Evolutionary conservation across 92 coral and sea anemone genomes (phyloP), one percentile per base, ranked within the genome.

Genomic region (Meandrina meandrites): DNA sequence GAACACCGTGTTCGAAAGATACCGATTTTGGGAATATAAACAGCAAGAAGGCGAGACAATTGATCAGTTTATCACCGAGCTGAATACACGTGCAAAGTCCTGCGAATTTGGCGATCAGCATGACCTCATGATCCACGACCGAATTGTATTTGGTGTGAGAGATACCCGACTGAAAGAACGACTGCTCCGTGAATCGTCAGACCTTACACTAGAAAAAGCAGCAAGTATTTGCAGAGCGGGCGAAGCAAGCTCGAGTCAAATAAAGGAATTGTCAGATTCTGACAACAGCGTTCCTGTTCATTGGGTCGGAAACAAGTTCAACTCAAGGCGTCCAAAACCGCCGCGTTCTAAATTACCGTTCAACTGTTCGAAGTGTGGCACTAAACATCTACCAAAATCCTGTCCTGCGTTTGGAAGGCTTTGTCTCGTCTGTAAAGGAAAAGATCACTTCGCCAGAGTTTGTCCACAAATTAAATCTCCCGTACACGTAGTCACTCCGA

Each of bases 1-100:
- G 51, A 90, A 90, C 76, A 70, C 88, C 32, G 81, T 77, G 40
- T 79, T 45, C 79, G 90, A 90, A 73, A 86, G 92, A 24, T 82
- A 80, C 82, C 42, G 22, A 24, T 86, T 90, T n/a, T 85, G 88
- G 82, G 83, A 87, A 19, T 58, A 79, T 31, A 90, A 81, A 48
- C 90, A 90, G 36, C 75, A 81, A 57, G 85, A 32, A 14, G 92
- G 84, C 1, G 89, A 86, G 32, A 71, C 89, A 37, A 68, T 84
- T 24, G 86, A 78, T 70, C 92, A 86, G n/a, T 80, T 85, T 76
- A 84, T 81, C 34, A 86, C 84, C 5, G 92, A 81, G 30, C 48
- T 90, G 36, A 76, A 87, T 72, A 86, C 67, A 40, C 82, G 83
- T 30, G 84, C 83, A 1, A 86, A 81, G n/a, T 34, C 86, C 30